Conservation (phyloP, 2,888 invertebrate genomes). For the Crocallis elinguaria region DNA sequence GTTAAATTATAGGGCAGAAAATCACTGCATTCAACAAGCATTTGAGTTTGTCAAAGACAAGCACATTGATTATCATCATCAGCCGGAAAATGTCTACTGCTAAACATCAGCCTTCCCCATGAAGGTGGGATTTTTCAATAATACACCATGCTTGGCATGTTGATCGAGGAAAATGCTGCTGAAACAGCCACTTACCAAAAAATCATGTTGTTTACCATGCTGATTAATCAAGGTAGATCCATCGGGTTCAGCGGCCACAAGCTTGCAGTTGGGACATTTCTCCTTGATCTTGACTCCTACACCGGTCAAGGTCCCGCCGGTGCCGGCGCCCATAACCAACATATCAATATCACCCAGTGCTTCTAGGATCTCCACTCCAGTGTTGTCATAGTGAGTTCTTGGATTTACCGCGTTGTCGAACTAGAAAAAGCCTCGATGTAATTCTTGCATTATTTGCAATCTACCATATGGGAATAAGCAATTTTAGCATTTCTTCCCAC, state of each 20-base stretch:
- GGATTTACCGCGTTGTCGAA: slow-evolving; percentile 96
- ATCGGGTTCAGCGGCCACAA: slow-evolving; percentile 94
- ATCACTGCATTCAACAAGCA: no score
- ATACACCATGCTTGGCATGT: no score
- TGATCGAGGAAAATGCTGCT: no score
- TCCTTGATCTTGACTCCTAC: slow-evolving; percentile 94
- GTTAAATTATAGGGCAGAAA: no score
- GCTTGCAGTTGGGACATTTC: slow-evolving; percentile 87
- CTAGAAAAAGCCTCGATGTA: slow-evolving; percentile 48
- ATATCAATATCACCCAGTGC: slow-evolving; percentile 89
- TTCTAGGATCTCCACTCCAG: slow-evolving; percentile 94
- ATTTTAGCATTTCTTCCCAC: no score
- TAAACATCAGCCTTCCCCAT: no score
- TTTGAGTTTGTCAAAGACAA: no score
- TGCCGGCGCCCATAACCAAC: slow-evolving; percentile 93
- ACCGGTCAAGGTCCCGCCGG: slow-evolving; percentile 96
- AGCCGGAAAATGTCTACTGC: no score
- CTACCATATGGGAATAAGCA: no score
- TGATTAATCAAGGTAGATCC: slow-evolving; percentile 87
- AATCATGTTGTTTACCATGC: slow-evolving; percentile 65
- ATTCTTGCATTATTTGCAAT: not conserved
- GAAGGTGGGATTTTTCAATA: no score
- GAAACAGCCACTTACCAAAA: slow-evolving; percentile 41
- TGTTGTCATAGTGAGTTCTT: slow-evolving; percentile 96
- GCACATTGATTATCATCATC: no score